These are phyloP conservation scores for Drosophila birchii DNA, from an alignment of 2,888 invertebrate genomes.

Conservation along the genomic window DNA sequence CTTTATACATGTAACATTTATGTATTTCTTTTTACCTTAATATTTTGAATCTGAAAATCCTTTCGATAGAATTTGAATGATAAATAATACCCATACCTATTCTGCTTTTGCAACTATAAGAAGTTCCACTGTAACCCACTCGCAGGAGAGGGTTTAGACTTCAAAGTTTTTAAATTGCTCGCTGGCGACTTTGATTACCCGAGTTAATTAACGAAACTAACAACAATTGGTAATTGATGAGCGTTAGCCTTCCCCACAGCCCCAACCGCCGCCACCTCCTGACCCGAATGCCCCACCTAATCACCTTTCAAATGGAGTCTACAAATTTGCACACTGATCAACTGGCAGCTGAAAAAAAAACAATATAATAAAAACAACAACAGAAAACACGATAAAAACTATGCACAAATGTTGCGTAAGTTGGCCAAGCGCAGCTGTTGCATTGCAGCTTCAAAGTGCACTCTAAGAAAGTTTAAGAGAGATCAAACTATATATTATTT, in stretches of 20 bases:
- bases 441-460: slow-evolving; percentile 24
- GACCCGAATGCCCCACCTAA: slow-evolving; percentile 38
- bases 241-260: slow-evolving; percentile 19
- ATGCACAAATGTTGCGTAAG: slow-evolving; percentile 46
- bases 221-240: slow-evolving; percentile 77
- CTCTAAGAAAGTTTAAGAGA: neutral
- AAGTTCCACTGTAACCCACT: slow-evolving; percentile 7
- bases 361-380: neutral
- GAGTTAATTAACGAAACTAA: slow-evolving; percentile 65
- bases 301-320: slow-evolving; percentile 56
- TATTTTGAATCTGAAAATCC: no score
- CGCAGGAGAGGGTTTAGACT: slow-evolving; percentile 7
- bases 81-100: neutral
- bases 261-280: neutral
- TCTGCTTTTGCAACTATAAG: neutral
- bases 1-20: no score
- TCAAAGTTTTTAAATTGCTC: slow-evolving; percentile 11
- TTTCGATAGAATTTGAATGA: neutral
- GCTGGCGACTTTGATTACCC: slow-evolving; percentile 57
- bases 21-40: no score
- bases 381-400: slow-evolving; percentile 24
- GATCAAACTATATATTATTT: neutral
- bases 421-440: slow-evolving; percentile 50
- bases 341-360: slow-evolving; percentile 8
- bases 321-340: slow-evolving; percentile 60